phyloP scores from a whole-genome alignment of 2,888 invertebrate species.

The Ochlodes sylvanus region DNA sequence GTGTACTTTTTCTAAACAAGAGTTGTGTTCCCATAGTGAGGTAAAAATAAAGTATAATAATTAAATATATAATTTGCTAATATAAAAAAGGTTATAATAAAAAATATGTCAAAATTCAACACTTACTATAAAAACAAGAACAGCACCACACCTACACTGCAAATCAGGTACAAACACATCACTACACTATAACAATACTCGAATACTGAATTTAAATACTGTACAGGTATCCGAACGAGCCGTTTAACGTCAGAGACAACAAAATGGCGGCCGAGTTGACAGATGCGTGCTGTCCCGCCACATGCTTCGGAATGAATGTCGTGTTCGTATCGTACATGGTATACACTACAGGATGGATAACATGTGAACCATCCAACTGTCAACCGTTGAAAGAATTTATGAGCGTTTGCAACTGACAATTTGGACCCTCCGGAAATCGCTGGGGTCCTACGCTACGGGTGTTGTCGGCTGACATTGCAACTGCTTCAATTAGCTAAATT shows the following conservation, averaged over 20 bases:
- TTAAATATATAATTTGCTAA: no score
- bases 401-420: conserved; percentile 57
- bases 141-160: conserved; percentile 51
- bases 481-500: conserved; percentile 43
- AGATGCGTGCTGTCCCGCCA: conserved; percentile 64
- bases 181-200: conserved; percentile 45
- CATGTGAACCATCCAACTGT: conserved; percentile 75
- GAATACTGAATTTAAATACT: conserved; percentile 47
- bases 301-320: conserved; percentile 72
- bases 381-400: conserved; percentile 82
- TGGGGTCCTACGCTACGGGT: conserved; percentile 56
- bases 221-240: conserved; percentile 46
- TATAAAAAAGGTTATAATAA: no score
- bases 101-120: not conserved
- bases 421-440: conserved; percentile 69
- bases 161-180: conserved; percentile 43
- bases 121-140: conserved; percentile 55
- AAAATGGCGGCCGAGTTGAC: conserved; percentile 58
- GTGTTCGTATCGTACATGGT: conserved; percentile 52
- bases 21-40: no score
- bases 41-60: no score
- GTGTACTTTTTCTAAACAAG: no score
- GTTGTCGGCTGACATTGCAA: conserved; percentile 53
- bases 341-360: conserved; percentile 60
- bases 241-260: conserved; percentile 52